A percentile compares a stretch with the other conserved stretches of the same genome.
These are phyloP conservation scores for Calidris pugnax DNA, from an alignment of 2,113 vertebrate species.

Conservation along the genomic window DNA sequence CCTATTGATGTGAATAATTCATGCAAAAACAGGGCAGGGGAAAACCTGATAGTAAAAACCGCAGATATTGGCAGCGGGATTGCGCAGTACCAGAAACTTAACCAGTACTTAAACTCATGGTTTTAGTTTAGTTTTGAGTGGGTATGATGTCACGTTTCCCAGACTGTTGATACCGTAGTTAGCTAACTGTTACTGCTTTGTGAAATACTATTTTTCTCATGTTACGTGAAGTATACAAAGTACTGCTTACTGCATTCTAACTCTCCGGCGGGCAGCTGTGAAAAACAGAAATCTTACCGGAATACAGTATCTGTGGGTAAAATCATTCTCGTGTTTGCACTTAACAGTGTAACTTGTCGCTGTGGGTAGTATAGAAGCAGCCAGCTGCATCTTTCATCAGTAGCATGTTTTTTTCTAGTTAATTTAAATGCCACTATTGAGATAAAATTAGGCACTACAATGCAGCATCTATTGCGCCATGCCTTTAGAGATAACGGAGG, in stretches of 20 bases:
- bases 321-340: background rate
- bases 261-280: background rate
- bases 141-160: slow-evolving; percentile 36
- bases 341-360: background rate
- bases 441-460: background rate
- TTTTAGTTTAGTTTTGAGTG: slow-evolving; percentile 56
- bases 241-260: background rate
- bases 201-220: background rate
- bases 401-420: background rate
- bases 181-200: background rate
- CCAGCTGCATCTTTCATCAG: background rate
- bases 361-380: background rate
- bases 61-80: background rate
- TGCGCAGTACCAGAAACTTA: background rate
- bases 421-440: background rate
- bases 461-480: fast-evolving
- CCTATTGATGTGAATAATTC: slow-evolving; percentile 50
- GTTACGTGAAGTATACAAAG: background rate
- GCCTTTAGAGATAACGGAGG: background rate
- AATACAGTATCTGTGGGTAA: background rate
- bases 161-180: slow-evolving; percentile 2
- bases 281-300: slow-evolving; percentile 32
- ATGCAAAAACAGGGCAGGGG: slow-evolving; percentile 51
- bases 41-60: slow-evolving; percentile 60
- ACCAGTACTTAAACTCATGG: background rate